Conservation (phyloP, 2,888 invertebrate genomes). For the Microplitis deprimator region DNA sequence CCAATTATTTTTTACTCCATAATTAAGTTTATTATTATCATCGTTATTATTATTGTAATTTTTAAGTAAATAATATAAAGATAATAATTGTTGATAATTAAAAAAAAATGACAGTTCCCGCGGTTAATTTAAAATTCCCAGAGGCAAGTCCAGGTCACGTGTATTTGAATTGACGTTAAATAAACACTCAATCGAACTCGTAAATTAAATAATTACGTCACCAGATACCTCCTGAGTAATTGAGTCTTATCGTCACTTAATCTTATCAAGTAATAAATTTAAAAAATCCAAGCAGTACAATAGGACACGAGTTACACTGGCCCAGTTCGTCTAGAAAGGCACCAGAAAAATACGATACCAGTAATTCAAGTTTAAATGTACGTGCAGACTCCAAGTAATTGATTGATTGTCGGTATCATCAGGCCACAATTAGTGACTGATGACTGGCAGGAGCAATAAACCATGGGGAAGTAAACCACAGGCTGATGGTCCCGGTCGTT, state of each 20-base stretch:
- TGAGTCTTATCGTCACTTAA: no score
- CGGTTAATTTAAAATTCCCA: not conserved
- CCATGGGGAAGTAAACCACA: no score
- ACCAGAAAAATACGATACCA: not conserved
- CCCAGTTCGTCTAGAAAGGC: constrained; percentile 18
- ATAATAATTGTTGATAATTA: no score
- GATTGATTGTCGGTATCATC: not conserved
- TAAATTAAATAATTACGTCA: no score
- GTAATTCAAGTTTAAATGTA: no score
- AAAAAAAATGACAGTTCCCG: constrained; percentile 10
- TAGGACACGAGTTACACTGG: not conserved
- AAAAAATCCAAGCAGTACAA: not conserved
- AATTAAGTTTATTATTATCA: not conserved
- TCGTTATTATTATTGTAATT: not conserved
- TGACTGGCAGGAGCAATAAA: no score
- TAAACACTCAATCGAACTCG: not conserved
- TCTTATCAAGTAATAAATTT: no score
- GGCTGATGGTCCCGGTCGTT: not conserved
- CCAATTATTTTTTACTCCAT: not conserved
- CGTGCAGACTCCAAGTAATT: not conserved
- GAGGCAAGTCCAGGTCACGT: constrained; percentile 25
- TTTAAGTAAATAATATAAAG: no score
- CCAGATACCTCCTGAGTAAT: no score
- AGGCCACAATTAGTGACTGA: not conserved
- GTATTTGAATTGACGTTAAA: constrained; percentile 15